A percentile compares a stretch with the other conserved stretches of the same genome.
phyloP scores from a whole-genome alignment of 2,797 vertebrate genomes.

The Pyrocephalus nanus region DNA sequence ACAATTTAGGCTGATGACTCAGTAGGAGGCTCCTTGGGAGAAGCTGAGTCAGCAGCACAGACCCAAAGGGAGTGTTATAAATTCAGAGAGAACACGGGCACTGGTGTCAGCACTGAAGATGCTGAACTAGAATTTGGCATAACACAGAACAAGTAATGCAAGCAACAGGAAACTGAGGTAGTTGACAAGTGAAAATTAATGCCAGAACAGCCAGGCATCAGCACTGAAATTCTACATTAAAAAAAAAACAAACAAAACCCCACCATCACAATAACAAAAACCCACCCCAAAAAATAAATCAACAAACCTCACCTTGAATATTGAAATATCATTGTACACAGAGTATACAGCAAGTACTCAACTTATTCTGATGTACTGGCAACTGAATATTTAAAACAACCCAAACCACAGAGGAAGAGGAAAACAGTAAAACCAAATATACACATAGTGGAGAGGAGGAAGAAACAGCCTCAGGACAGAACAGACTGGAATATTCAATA shows the following conservation, averaged over 20 bases:
- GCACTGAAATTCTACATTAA: neutral
- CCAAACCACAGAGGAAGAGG: neutral
- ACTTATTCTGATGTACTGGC: neutral
- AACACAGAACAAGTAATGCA: neutral
- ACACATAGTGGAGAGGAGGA: rapidly evolving
- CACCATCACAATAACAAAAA: neutral
- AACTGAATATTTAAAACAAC: neutral
- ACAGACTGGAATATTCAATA: neutral
- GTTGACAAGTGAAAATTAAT: neutral
- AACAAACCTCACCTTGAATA: neutral
- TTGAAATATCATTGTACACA: rapidly evolving
- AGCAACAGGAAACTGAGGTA: neutral
- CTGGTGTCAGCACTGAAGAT: rapidly evolving
- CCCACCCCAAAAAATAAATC: no score
- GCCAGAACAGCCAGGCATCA: neutral
- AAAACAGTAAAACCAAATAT: neutral
- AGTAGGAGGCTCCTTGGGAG: neutral
- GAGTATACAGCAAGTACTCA: neutral
- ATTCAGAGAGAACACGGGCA: neutral
- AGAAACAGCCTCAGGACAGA: neutral
- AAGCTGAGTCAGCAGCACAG: neutral
- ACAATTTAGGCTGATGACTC: neutral
- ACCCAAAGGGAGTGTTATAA: neutral
- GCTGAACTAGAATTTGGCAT: neutral
- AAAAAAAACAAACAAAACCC: neutral